Base-by-base conservation (phyloP, 1,140 invertebrate species). In the Leptinotarsa defecta region DNA sequence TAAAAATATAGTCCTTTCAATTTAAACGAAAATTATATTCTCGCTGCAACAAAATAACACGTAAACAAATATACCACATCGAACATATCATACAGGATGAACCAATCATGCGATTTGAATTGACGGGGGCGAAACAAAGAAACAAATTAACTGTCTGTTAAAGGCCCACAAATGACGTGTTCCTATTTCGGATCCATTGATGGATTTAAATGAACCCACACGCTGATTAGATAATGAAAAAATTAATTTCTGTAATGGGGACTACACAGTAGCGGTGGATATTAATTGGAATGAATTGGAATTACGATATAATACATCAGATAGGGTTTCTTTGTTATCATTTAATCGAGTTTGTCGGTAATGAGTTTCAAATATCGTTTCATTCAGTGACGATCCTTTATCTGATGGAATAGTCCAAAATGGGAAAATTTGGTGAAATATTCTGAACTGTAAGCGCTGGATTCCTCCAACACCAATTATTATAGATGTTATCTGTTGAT, bases 141-240 rank as follows among this genome's bases (percentile, higher is more conserved):
- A 76, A 69, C 17, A 34, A 62, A 68, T 73, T 73, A 76, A 74
- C 71, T 68, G 75, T 74, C 71, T 48, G 65, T 76, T 71, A 75
- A 76, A 73, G 67, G 63, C n/a, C 75, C 75, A 74, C 67, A 76
- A 76, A 76, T 76, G 75, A 76, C 75, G 75, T 76, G 75, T 76
- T 76, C 75, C 75, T 73, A 76, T 73, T 73, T 71, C 75, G 71
- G 71, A 71, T 49, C 74, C 57, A 71, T 71, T 75, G 74, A 73
- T 67, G 65, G 73, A 76, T 76, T 76, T 74, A 76, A 76, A 73
- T 68, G 71, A 76, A 62, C 68, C 71, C 75, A 73, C 75, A 74
- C 75, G 70, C 49, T 71, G 65, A 76, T 76, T 76, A 76, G 75
- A 70, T 70, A 69, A 76, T 76, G 71, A 70, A 72, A 76, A 76